Conservation (phyloP, 2,113 vertebrate species). For the Dasyprocta punctata region DNA sequence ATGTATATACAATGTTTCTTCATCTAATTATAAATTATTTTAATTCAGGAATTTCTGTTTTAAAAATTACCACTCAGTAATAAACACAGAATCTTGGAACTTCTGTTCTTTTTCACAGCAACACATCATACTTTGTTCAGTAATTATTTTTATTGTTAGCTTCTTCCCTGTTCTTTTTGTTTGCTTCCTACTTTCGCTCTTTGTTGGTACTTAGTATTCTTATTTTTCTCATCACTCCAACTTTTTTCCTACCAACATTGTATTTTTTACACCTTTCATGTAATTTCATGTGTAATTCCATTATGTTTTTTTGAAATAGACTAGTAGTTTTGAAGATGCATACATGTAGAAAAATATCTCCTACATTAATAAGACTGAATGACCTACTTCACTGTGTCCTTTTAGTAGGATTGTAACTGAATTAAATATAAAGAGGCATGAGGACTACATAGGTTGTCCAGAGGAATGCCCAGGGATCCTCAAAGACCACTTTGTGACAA, state of each 20-base stretch:
- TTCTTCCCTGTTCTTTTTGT: not conserved
- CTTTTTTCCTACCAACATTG: not conserved
- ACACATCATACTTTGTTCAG: not conserved
- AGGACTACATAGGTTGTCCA: fast-evolving
- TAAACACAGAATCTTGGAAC: not conserved
- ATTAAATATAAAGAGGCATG: not conserved
- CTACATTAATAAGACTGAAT: not conserved
- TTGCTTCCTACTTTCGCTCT: not conserved
- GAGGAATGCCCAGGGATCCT: not conserved
- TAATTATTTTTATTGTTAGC: not conserved
- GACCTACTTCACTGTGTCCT: not conserved
- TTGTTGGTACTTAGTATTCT: not conserved
- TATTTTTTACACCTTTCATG: not conserved
- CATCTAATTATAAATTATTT: not conserved
- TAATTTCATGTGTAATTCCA: not conserved
- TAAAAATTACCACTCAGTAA: not conserved
- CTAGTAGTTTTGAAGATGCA: not conserved
- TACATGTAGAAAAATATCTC: not conserved
- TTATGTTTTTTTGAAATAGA: not conserved
- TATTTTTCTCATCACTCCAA: not conserved
- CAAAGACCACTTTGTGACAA: not conserved
- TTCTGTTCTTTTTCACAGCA: not conserved
- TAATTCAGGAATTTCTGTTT: not conserved
- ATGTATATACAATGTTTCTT: not conserved
- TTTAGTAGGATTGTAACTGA: not conserved